Percentiles rank a stretch among this genome's conserved stretches.
Conservation (phyloP, 2,888 invertebrate genomes). For the Palloptera scutellata region DNA sequence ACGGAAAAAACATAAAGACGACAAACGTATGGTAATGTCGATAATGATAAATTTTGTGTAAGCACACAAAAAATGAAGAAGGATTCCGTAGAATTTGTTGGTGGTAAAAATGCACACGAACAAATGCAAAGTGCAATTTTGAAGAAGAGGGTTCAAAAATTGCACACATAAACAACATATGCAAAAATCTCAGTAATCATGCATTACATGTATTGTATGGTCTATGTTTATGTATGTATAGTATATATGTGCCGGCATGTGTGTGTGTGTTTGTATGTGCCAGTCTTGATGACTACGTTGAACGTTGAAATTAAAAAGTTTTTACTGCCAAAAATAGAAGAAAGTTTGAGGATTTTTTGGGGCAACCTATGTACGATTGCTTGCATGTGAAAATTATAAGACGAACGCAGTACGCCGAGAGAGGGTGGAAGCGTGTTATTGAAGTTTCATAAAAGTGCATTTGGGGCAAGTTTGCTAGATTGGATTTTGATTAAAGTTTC, state of each 20-base stretch:
- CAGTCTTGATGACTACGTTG: background rate
- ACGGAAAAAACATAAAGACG: constrained; percentile 5
- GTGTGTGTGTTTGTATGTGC: constrained; percentile 1
- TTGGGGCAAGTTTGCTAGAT: constrained; percentile 26
- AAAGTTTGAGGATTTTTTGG: background rate
- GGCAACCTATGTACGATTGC: background rate
- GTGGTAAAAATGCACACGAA: no score
- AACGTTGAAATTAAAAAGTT: constrained; percentile 32
- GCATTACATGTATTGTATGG: no score
- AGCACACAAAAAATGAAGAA: background rate
- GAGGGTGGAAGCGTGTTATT: background rate
- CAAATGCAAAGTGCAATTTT: no score
- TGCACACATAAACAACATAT: no score
- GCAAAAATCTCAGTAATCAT: no score
- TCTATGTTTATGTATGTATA: no score
- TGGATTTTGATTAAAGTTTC: constrained; percentile 34
- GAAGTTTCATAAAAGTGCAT: constrained; percentile 12
- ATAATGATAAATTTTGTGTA: constrained; percentile 3
- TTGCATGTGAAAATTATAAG: background rate
- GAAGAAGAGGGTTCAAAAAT: no score
- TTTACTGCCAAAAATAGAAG: constrained; percentile 7
- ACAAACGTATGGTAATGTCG: no score
- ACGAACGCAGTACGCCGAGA: background rate
- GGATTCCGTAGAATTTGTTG: no score
- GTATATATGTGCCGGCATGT: no score